Evolutionary conservation across 2,888 invertebrate genomes (phyloP).

Genomic region (Synanthedon myopaeformis): DNA sequence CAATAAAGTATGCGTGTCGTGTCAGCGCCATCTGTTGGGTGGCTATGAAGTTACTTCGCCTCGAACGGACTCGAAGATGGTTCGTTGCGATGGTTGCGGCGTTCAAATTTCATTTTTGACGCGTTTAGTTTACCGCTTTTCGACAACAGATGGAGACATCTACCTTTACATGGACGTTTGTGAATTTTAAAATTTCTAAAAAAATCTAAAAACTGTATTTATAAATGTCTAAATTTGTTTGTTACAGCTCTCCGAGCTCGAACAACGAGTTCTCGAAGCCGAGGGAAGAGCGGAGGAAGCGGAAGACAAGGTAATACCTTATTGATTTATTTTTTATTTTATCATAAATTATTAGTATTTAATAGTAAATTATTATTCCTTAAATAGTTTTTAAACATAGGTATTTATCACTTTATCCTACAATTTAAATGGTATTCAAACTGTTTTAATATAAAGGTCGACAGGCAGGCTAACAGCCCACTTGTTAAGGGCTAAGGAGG

Average conservation of each 20-base stretch:
- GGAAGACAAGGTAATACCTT: constrained; percentile 94
- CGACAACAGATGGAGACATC: constrained; percentile 35
- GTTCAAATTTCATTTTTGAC: not conserved
- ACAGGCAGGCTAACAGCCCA: too few relatives aligned
- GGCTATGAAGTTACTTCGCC: constrained; percentile 25
- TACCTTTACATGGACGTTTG: not conserved
- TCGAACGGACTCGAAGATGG: constrained; percentile 5
- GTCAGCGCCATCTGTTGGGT: constrained; percentile 53
- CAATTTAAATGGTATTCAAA: too few relatives aligned
- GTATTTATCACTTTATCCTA: too few relatives aligned
- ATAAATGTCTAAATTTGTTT: constrained; percentile 15
- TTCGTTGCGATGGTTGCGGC: constrained; percentile 1
- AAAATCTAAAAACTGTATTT: not conserved
- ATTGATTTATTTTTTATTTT: too few relatives aligned
- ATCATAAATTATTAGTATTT: too few relatives aligned
- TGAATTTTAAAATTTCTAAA: not conserved
- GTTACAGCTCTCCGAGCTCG: constrained; percentile 93
- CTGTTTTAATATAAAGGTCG: too few relatives aligned
- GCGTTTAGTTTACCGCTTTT: constrained; percentile 2
- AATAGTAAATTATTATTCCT: too few relatives aligned
- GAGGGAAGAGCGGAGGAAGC: constrained; percentile 94
- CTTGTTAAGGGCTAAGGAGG: too few relatives aligned
- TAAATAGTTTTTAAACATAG: too few relatives aligned
- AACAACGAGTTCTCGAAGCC: constrained; percentile 91
- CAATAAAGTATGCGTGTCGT: constrained; percentile 40